A percentile compares a stretch with the other conserved stretches of the same genome.
phyloP scores from a whole-genome alignment of 2,888 invertebrate species.

The Cosmia pyralina region DNA sequence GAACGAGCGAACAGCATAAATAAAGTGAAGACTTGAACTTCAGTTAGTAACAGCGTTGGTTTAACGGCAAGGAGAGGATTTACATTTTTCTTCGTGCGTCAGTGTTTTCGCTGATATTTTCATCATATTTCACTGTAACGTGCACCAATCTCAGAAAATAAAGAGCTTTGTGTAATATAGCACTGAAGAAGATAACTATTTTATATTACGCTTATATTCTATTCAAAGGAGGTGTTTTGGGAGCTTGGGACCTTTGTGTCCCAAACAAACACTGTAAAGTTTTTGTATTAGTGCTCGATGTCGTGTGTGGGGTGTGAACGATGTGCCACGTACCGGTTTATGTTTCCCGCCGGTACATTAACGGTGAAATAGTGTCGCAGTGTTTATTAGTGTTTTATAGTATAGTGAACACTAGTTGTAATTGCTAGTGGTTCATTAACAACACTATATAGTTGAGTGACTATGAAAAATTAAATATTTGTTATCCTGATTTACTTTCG shows the following conservation, averaged over 20 bases:
- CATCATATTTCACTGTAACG: slow-evolving; percentile 28
- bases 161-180: slow-evolving; percentile 14
- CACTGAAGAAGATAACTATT: slow-evolving; percentile 11
- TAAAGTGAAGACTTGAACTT: slow-evolving; percentile 21
- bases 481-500: slow-evolving; percentile 22
- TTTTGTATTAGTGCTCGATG: slow-evolving; percentile 58
- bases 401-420: slow-evolving; percentile 49
- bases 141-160: slow-evolving; percentile 19
- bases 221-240: slow-evolving; percentile 24
- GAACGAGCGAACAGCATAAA: slow-evolving; percentile 14
- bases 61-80: slow-evolving; percentile 32
- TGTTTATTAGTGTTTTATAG: slow-evolving; percentile 67
- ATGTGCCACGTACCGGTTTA: slow-evolving; percentile 64
- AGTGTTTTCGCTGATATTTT: slow-evolving; percentile 36
- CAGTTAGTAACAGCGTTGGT: slow-evolving; percentile 13
- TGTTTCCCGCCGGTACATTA: slow-evolving; percentile 70
- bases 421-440: slow-evolving; percentile 55
- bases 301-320: slow-evolving; percentile 62
- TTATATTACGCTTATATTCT: slow-evolving; percentile 21
- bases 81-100: slow-evolving; percentile 24
- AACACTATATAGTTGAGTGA: slow-evolving; percentile 41
- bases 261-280: slow-evolving; percentile 58
- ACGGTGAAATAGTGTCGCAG: slow-evolving; percentile 61
- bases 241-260: slow-evolving; percentile 43
- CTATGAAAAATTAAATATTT: slow-evolving; percentile 38